Base-by-base conservation (phyloP, 2,888 invertebrate genomes). In the Aethes cnicana region DNA sequence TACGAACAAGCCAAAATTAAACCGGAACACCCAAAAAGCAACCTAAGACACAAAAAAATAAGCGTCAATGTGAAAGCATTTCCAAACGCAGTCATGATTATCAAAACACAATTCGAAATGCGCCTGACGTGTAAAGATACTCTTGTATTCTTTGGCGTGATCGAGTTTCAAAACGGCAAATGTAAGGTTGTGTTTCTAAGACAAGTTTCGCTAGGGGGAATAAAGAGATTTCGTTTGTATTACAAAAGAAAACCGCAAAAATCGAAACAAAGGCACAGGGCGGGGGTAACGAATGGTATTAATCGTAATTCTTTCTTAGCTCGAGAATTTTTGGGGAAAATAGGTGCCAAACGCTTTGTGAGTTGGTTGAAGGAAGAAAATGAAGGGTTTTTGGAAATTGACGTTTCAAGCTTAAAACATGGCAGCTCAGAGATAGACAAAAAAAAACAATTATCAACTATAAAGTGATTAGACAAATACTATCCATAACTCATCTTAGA, bases 181-280 rank as follows among this genome's bases (percentile, higher is more conserved):
- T 4, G 2, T 36, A 43, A 36, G 12, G n/a, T 50, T 43, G 49
- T 28, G 9, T 12, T 43, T 17, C 28, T 43, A 43, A 50, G 49
- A 50, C 36, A 50, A 50, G 49, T 43, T 50, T 50, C 28, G 49
- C 36, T 28, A 36, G 43, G 49, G 39, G 48, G 36, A 30, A 36
- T 50, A 43, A 43, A 36, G 49, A 35, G 49, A 43, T 49, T 33
- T 30, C 49, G 42, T 50, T 43, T 50, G 43, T 50, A 50, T 36
- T 43, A 50, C 49, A 50, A 50, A 50, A 28, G 43, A 50, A 50
- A 43, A 36, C 36, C n/a, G 36, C 49, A 50, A 50, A 43, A 50
- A 50, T 50, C 49, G 36, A 43, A 50, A 43, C 49, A 43, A 50
- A 50, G 30, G 33, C 18, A 26, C 18, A 18, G 25, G 42, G 14